A percentile compares a stretch with the other conserved stretches of the same genome.
phyloP scores from a whole-genome alignment of 1,140 invertebrate species.

The Pomacea maculata region DNA sequence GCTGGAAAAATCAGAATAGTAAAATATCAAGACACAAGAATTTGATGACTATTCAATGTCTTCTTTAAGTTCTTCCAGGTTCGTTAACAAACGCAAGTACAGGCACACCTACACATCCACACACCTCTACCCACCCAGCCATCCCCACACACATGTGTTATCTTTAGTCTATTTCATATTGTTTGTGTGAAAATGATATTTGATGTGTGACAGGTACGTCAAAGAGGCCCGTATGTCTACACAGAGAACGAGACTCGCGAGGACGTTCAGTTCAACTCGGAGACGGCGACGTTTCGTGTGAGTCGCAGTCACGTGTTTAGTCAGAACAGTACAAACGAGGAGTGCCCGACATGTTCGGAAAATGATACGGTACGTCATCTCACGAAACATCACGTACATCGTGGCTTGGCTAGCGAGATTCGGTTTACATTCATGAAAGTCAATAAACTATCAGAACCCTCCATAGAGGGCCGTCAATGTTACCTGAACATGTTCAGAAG shows the following conservation, averaged over 20 bases:
- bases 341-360: constrained; percentile 26
- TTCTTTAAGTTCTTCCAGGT: background rate
- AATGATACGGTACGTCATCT: constrained; percentile 27
- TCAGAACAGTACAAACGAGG: background rate
- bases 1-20: no score
- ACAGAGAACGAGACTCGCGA: constrained; percentile 20
- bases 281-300: constrained; percentile 19
- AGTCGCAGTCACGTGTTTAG: constrained; percentile 19
- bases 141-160: background rate
- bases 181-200: background rate
- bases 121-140: background rate
- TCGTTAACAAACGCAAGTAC: background rate
- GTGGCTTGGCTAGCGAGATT: no score
- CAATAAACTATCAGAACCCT: no score
- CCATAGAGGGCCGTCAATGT: no score
- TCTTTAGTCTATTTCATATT: background rate
- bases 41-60: background rate
- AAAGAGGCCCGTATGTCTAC: constrained; percentile 36
- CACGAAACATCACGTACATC: no score
- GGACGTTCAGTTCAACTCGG: constrained; percentile 23
- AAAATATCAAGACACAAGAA: no score
- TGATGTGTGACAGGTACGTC: constrained; percentile 13
- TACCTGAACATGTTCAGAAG: no score
- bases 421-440: no score
- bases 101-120: background rate